Percentiles rank a stretch among this genome's conserved stretches.
These are phyloP conservation scores for Tenthredo notha DNA, from an alignment of 2,888 invertebrate species.

Conservation along the genomic window DNA sequence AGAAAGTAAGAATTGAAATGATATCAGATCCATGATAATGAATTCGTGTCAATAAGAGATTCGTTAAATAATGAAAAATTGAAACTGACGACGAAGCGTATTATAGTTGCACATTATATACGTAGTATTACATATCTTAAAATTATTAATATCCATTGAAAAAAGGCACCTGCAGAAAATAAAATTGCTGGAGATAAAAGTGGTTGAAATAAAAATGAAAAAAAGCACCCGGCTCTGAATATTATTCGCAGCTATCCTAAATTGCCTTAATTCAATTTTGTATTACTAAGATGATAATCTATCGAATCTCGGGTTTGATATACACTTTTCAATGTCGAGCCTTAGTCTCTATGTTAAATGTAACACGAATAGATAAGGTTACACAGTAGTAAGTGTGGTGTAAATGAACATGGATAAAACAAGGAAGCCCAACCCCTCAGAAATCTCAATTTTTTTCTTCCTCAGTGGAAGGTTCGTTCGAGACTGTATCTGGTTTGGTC, in stretches of 20 bases:
- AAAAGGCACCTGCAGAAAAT: constrained; percentile 20
- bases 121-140: not conserved
- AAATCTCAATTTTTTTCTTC: constrained; percentile 22
- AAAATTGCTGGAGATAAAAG: not conserved
- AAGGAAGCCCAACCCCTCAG: constrained; percentile 8
- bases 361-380: constrained; percentile 2
- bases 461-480: constrained; percentile 26
- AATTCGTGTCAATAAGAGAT: not conserved
- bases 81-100: not conserved
- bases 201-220: not conserved
- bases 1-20: not conserved
- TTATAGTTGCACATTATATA: not conserved
- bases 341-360: constrained; percentile 39
- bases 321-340: not conserved
- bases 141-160: constrained; percentile 8
- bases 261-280: not conserved
- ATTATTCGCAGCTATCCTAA: not conserved
- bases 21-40: not conserved
- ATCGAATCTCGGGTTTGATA: not conserved
- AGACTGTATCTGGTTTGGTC: constrained; percentile 15
- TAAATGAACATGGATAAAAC: constrained; percentile 6
- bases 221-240: not conserved
- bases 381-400: not conserved
- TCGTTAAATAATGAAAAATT: not conserved
- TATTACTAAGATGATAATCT: constrained; percentile 7